Conservation (phyloP, 1,140 invertebrate genomes). For the Maconellicoccus hirsutus region DNA sequence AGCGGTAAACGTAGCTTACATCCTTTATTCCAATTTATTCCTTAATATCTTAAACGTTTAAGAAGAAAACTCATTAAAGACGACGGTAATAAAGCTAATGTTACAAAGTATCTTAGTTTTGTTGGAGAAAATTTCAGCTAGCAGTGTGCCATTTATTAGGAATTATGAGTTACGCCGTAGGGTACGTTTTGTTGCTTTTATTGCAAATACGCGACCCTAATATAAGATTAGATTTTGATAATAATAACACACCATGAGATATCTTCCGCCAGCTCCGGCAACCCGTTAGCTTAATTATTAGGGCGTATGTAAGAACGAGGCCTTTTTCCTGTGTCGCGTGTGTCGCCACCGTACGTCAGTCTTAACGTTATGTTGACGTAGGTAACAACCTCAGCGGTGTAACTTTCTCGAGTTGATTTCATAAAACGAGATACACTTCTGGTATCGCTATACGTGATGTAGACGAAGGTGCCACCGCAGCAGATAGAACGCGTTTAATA, state of each 20-base stretch:
- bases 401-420: no score
- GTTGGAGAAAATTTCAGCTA: background rate
- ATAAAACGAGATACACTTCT: no score
- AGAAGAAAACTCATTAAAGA: constrained; percentile 15
- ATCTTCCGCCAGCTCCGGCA: background rate
- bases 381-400: no score
- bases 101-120: background rate
- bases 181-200: constrained; percentile 19
- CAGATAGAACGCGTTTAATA: background rate
- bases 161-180: constrained; percentile 17
- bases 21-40: background rate
- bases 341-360: background rate
- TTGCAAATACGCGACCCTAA: constrained; percentile 21
- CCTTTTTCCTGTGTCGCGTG: background rate
- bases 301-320: background rate
- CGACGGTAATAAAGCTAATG: constrained; percentile 20
- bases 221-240: constrained; percentile 22
- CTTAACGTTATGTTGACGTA: no score
- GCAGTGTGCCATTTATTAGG: constrained; percentile 12
- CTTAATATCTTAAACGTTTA: constrained; percentile 9
- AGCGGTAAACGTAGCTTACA: background rate
- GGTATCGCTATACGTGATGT: background rate
- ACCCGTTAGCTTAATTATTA: constrained; percentile 16
- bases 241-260: constrained; percentile 14
- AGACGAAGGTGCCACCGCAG: no score